phyloP scores from a whole-genome alignment of 2,113 vertebrate genomes.

The Syngnathus scovelli region DNA sequence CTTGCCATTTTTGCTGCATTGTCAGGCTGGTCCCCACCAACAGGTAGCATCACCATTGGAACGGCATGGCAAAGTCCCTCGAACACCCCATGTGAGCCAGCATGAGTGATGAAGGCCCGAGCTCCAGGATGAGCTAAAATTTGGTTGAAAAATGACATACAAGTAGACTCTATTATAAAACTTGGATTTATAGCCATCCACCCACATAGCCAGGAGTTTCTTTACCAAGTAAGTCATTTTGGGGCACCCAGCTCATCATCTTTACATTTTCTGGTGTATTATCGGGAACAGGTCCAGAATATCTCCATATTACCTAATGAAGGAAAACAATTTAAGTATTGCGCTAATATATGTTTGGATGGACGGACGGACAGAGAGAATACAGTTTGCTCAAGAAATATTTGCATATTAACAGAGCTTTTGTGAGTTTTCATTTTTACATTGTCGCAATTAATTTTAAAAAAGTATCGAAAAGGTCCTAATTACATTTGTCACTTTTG shows the following conservation, averaged over 20 bases:
- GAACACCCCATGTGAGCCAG: slow-evolving; percentile 83
- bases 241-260: slow-evolving; percentile 88
- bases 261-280: slow-evolving; percentile 80
- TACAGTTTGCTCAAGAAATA: background rate
- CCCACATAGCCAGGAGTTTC: background rate
- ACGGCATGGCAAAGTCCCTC: slow-evolving; percentile 88
- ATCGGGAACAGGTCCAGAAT: slow-evolving; percentile 69
- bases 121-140: slow-evolving; percentile 79
- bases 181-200: background rate
- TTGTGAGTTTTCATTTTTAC: background rate
- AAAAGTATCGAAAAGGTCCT: no score
- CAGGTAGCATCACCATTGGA: slow-evolving; percentile 86
- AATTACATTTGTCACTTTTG: no score
- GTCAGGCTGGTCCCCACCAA: slow-evolving; percentile 83
- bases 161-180: background rate
- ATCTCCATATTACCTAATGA: slow-evolving; percentile 85
- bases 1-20: slow-evolving; percentile 77
- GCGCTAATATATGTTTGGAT: background rate
- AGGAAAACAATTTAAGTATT: background rate
- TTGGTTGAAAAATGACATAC: background rate
- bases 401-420: background rate
- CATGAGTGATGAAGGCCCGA: slow-evolving; percentile 88
- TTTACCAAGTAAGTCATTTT: slow-evolving; percentile 87
- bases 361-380: background rate
- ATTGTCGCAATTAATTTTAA: no score